A percentile compares a stretch with the other conserved stretches of the same genome.
These are phyloP conservation scores for Steromphala cineraria DNA, from an alignment of 2,888 invertebrate genomes.

Conservation along the genomic window DNA sequence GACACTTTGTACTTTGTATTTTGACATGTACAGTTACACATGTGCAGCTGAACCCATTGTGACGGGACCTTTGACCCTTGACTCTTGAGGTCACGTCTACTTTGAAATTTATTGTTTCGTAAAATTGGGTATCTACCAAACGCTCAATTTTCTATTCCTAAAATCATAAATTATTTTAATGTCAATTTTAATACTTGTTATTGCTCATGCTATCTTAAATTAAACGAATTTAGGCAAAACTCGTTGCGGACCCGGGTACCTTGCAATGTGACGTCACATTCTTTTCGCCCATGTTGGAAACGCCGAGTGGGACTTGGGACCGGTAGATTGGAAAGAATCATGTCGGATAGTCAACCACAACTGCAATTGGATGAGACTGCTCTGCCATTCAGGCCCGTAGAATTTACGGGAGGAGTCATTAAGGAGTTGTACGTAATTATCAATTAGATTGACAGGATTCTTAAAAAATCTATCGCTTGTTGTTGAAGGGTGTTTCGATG, in stretches of 20 bases:
- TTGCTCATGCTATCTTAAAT: too few species aligned
- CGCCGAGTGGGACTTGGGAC: not conserved
- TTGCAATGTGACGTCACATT: not conserved
- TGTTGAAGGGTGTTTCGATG: too few species aligned
- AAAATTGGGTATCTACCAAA: not conserved
- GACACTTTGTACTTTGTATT: constrained; percentile 12
- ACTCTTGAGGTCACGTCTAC: not conserved
- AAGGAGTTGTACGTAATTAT: constrained; percentile 36
- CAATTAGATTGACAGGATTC: too few species aligned
- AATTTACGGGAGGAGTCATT: constrained; percentile 22
- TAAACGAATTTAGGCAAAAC: not conserved
- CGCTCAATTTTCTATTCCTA: too few species aligned
- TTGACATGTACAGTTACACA: not conserved
- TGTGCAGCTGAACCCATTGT: not conserved
- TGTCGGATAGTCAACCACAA: not conserved
- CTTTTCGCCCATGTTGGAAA: constrained; percentile 6
- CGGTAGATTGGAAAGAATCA: not conserved
- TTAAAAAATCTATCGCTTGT: too few species aligned
- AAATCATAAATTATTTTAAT: too few species aligned
- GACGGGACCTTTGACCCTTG: constrained; percentile 8
- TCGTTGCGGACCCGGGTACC: not conserved
- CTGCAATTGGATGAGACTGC: too few species aligned
- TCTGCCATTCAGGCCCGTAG: too few species aligned
- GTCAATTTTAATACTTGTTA: too few species aligned
- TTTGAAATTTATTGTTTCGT: too few species aligned